Base-by-base conservation (phyloP, 2,113 vertebrate genomes). In the Gnathonemus longibarbis region DNA sequence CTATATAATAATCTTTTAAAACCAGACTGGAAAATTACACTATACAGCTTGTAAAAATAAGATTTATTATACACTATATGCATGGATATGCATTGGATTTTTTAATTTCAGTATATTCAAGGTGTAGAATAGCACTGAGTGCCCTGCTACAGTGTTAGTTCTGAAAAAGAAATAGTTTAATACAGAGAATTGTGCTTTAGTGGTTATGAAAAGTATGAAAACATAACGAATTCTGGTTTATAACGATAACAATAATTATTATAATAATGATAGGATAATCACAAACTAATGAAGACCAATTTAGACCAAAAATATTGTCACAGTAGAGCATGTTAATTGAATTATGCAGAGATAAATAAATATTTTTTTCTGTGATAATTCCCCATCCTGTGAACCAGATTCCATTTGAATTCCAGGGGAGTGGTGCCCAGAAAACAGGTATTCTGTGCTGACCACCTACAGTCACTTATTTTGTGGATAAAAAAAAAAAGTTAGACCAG, bases 321-420 rank as follows among this genome's bases (percentile, higher is more conserved):
- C 53, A 48, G 49, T 87, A 58, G 45, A 92, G 80, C 49, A 52
- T 80, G 58, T 45, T 94, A 91, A 95, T 95, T 94, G 90, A 89
- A 94, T 94, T 93, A 92, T 93, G 90, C 92, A 91, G 88, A 91
- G 89, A 31, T 93, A 92, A 94, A 94, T 91, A 93, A 93, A 95
- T 93, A 91, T 94, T 90, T 92, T 95, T 94, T 95, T 95, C 94
- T 94, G 90, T 50, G 49, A 56, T 92, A 94, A 66, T 93, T 94
- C 94, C 91, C 91, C 88, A 89, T 56, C 70, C 91, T 92, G 90
- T 91, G 90, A 93, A 90, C 90, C 93, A 91, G 90, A 52, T 89
- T 91, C 92, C 92, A 5, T 91, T 53, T 46, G 91, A 94, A 92
- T 93, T 93, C 90, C 92, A 93, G 91, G 88, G 70, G 91, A 90